phyloP scores from a whole-genome alignment of 2,888 invertebrate species.

The Litoditis marina region DNA sequence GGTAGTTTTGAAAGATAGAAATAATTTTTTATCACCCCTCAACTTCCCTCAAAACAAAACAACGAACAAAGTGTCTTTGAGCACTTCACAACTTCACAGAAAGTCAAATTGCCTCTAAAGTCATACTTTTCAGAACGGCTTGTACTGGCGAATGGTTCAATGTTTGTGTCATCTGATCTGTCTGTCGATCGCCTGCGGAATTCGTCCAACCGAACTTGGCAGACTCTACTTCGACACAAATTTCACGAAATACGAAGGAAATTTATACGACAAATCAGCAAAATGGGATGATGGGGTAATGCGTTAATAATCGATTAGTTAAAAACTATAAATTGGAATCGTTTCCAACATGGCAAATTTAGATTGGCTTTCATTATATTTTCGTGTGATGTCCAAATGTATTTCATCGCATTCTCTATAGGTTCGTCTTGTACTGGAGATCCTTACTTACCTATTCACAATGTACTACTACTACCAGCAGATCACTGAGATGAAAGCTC shows the following conservation, averaged over 20 bases:
- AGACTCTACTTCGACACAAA: conserved; percentile 63
- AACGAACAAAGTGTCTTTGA: too few relatives aligned
- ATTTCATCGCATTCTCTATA: too few relatives aligned
- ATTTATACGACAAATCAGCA: too few relatives aligned
- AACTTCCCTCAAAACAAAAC: too few relatives aligned
- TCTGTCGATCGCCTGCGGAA: conserved; percentile 86
- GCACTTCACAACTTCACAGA: neutral
- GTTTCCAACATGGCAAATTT: too few relatives aligned
- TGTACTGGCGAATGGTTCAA: conserved; percentile 83
- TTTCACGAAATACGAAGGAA: conserved; percentile 29
- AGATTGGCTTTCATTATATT: too few relatives aligned
- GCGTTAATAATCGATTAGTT: conserved; percentile 4
- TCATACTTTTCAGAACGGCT: conserved; percentile 74
- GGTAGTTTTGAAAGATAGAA: too few relatives aligned
- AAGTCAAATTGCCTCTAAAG: neutral
- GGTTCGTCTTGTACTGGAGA: conserved; percentile 76
- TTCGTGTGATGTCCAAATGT: too few relatives aligned
- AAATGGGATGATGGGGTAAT: too few relatives aligned
- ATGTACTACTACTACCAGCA: conserved; percentile 85
- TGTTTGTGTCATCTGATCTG: conserved; percentile 81
- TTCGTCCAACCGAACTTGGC: conserved; percentile 74
- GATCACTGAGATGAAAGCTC: conserved; percentile 88
- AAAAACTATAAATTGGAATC: too few relatives aligned
- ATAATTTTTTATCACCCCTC: too few relatives aligned
- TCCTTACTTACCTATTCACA: conserved; percentile 82